Evolutionary conservation across 2,888 invertebrate genomes (phyloP).

Genomic region (Enchytraeus crypticus): DNA sequence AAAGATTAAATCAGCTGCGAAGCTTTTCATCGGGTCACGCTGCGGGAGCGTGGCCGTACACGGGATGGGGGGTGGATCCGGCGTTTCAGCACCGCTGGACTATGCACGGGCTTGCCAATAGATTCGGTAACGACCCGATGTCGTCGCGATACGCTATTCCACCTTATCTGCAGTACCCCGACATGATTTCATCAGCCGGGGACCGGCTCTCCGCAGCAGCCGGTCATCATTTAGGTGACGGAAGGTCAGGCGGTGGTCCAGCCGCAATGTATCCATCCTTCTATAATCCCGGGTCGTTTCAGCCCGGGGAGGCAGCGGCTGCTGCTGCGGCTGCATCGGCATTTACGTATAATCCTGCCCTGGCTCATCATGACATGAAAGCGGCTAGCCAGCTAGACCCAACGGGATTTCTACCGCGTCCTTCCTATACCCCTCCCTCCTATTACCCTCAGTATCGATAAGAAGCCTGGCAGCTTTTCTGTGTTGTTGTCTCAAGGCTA

Average conservation of each 20-base stretch:
- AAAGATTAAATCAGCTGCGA: constrained; percentile 2
- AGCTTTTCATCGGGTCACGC: constrained; percentile 4
- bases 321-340: constrained; percentile 4
- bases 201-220: constrained; percentile 1
- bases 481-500: too few species aligned
- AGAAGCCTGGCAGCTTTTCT: background rate
- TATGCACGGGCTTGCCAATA: constrained; percentile 7
- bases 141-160: background rate
- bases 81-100: constrained; percentile 7
- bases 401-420: constrained; percentile 1
- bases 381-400: constrained; percentile 6
- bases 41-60: background rate
- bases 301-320: constrained; percentile 5
- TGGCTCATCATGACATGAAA: constrained; percentile 4
- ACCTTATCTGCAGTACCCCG: constrained; percentile 9
- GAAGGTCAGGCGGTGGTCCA: background rate
- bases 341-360: constrained; percentile 5
- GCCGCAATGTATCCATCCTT: background rate
- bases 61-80: background rate
- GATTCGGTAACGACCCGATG: constrained; percentile 1
- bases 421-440: constrained; percentile 3
- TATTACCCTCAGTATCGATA: constrained; percentile 10
- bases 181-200: background rate
- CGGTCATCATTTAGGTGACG: background rate
- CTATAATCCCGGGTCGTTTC: background rate